Evolutionary conservation across 1,140 invertebrate species (phyloP).

Genomic region (Forficula auricularia): DNA sequence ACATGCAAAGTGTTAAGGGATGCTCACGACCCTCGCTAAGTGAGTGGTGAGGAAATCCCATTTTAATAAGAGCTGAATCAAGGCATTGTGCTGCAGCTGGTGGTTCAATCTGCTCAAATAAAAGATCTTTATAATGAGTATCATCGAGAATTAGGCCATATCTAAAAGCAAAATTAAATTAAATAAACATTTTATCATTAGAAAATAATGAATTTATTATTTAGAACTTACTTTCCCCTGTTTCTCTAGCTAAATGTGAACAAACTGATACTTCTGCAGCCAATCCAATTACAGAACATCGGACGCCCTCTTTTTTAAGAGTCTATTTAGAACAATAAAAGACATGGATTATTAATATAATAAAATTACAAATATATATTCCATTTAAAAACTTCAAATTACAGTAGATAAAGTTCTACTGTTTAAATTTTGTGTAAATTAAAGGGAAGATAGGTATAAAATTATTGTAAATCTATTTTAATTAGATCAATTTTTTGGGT

Average conservation of each 20-base stretch:
- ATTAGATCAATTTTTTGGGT: too few relatives aligned
- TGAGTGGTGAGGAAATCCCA: slow-evolving; percentile 75
- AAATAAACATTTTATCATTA: too few relatives aligned
- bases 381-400: slow-evolving; percentile 6
- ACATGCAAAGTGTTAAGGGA: slow-evolving; percentile 67
- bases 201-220: too few relatives aligned
- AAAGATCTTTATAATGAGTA: slow-evolving; percentile 64
- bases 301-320: slow-evolving; percentile 52
- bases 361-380: too few relatives aligned
- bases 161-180: background rate
- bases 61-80: slow-evolving; percentile 72
- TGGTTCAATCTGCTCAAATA: slow-evolving; percentile 65
- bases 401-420: too few relatives aligned
- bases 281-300: slow-evolving; percentile 86
- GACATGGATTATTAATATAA: slow-evolving; percentile 11
- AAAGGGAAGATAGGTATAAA: too few relatives aligned
- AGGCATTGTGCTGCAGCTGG: slow-evolving; percentile 63
- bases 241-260: slow-evolving; percentile 63
- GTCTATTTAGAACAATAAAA: slow-evolving; percentile 24
- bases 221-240: slow-evolving; percentile 40
- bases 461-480: too few relatives aligned
- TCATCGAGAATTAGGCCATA: slow-evolving; percentile 86
- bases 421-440: background rate
- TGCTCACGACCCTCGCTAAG: slow-evolving; percentile 39
- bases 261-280: slow-evolving; percentile 89